These are phyloP conservation scores for Austrofundulus limnaeus DNA, from an alignment of 2,113 vertebrate genomes.

Conservation along the genomic window DNA sequence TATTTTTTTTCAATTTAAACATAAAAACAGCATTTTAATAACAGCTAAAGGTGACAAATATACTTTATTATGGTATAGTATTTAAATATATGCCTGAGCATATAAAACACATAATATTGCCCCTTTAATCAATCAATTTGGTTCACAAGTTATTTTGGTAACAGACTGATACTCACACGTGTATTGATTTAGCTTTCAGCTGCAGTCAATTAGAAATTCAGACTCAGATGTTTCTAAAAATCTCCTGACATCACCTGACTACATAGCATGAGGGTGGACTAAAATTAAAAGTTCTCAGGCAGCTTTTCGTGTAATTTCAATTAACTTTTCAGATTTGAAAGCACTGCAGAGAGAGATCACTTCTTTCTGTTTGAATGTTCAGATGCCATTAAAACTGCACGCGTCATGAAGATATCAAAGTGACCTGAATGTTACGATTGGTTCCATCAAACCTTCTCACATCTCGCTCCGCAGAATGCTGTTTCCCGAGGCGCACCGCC, in stretches of 20 bases:
- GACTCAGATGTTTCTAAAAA: background rate
- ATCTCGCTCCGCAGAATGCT: slow-evolving; percentile 79
- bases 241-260: slow-evolving; percentile 10
- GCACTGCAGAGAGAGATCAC: slow-evolving; percentile 53
- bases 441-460: slow-evolving; percentile 10
- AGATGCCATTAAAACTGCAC: slow-evolving; percentile 53
- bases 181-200: no score
- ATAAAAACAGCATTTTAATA: no score
- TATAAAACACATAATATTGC: no score
- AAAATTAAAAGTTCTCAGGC: slow-evolving; percentile 61
- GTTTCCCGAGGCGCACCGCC: slow-evolving; percentile 86
- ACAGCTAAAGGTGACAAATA: no score
- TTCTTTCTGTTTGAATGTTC: slow-evolving; percentile 54
- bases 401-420: slow-evolving; percentile 62
- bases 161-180: no score
- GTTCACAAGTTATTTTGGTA: no score
- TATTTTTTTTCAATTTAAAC: no score
- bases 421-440: slow-evolving; percentile 26
- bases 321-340: slow-evolving; percentile 60
- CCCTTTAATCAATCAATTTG: no score
- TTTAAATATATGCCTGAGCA: no score
- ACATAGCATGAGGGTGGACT: slow-evolving; percentile 1
- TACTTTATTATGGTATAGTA: no score
- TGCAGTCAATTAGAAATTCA: background rate
- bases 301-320: slow-evolving; percentile 63